Evolutionary conservation across 2,113 vertebrate species (phyloP).

Genomic region (Bubo scandiacus): DNA sequence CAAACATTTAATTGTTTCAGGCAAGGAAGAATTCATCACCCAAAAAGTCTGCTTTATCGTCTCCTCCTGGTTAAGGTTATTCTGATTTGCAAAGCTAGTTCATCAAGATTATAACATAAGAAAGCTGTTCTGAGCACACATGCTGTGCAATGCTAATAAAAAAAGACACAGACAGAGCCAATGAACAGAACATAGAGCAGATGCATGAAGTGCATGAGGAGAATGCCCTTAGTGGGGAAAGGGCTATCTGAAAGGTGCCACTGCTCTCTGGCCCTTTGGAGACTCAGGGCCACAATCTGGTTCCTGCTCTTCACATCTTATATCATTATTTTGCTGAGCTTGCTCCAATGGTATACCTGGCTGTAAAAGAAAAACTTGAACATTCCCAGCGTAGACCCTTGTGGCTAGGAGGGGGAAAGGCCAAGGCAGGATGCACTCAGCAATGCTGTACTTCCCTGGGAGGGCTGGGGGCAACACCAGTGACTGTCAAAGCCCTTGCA

Average conservation of each 20-base stretch:
- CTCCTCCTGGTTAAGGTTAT: background rate
- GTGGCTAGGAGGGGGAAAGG: background rate
- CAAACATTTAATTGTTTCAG: background rate
- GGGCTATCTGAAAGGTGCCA: background rate
- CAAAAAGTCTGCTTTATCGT: background rate
- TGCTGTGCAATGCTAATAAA: background rate
- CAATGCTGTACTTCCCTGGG: background rate
- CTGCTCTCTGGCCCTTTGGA: background rate
- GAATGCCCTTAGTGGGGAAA: background rate
- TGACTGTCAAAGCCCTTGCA: background rate
- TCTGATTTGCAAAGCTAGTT: background rate
- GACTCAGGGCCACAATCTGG: no score
- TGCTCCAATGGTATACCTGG: background rate
- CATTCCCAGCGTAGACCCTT: rapidly evolving
- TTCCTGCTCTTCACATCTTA: background rate
- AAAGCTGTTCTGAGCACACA: background rate
- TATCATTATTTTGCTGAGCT: background rate
- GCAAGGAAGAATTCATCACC: background rate
- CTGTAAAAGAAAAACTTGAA: background rate
- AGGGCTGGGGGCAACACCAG: background rate
- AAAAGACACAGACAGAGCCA: background rate
- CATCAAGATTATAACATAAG: background rate
- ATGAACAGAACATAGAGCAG: background rate
- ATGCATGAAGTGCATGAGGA: background rate
- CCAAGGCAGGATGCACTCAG: background rate